Base-by-base conservation (phyloP, 2,113 vertebrate species). In the Gymnocephalus cernua region DNA sequence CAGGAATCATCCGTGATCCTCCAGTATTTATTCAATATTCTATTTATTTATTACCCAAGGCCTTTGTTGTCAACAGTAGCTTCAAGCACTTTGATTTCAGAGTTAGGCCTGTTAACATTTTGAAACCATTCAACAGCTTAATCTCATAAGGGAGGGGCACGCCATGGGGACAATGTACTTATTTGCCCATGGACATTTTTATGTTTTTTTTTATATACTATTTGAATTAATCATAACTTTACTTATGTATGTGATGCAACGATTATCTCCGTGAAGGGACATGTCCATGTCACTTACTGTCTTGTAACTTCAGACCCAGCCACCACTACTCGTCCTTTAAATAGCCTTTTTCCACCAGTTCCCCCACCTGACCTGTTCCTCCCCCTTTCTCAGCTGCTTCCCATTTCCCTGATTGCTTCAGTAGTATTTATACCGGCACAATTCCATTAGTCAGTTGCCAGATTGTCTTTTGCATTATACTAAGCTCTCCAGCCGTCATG, bases 61-160 rank as follows among this genome's bases (percentile, higher is more conserved):
- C 64, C 70, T 83, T 89, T 77, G 68, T 80, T 73, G 38, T 76
- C 73, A 79, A 69, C 50, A 75, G 62, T 50, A 70, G 58, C 70
- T 76, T 82, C 16, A 85, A 83, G 79, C 84, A 79, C 83, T 89
- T 86, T 91, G 75, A 79, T 88, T 82, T 83, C 66, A 74, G 71
- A 76, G 65, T 78, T 58, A 67, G 65, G 61, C 74, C 73, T 80
- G 19, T 47, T 78, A 58, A 74, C 50, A 53, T 80, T 77, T 61
- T 77, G 48, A 77, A 83, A 79, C 32, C 48, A 79, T 73, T 79
- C 44, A 63, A 38, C 64, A 79, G 77, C 74, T 79, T 85, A 44
- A 77, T 58, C 59, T 84, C 53, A 85, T 29, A 66, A 69, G 51
- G 80, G 54, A 79, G 68, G 44, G 69, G 51, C 63, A 56, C 18